phyloP scores from a whole-genome alignment of 2,113 vertebrate species.

The Vulpes lagopus region DNA sequence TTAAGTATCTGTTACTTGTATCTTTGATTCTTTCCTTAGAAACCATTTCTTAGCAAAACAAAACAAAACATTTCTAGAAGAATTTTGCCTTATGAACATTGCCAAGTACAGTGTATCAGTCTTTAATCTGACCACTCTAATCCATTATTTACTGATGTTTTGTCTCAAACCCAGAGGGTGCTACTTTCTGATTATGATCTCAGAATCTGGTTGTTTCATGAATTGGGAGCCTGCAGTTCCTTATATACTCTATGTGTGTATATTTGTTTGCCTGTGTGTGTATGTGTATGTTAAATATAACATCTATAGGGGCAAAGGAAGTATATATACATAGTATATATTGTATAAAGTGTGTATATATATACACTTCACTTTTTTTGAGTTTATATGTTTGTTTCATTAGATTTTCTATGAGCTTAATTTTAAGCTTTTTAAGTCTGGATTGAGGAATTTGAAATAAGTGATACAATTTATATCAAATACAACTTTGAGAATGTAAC shows the following conservation, averaged over 20 bases:
- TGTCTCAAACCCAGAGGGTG: background rate
- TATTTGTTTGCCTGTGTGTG: background rate
- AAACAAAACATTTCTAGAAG: background rate
- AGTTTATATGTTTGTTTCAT: constrained; percentile 17
- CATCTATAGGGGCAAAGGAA: background rate
- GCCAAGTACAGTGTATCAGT: background rate
- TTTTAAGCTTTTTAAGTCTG: background rate
- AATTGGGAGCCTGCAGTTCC: background rate
- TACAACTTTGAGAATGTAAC: background rate
- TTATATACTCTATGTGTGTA: background rate
- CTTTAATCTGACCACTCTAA: background rate
- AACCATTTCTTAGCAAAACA: background rate
- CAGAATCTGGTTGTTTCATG: background rate
- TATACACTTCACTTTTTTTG: background rate
- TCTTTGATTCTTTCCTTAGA: constrained; percentile 25
- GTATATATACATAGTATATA: background rate
- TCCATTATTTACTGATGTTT: background rate
- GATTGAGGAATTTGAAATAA: constrained; percentile 27
- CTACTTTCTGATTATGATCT: constrained; percentile 26
- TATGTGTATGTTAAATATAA: background rate
- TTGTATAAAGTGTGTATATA: background rate
- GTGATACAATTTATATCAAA: background rate
- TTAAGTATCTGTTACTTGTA: background rate
- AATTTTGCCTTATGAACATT: background rate
- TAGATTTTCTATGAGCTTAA: background rate